phyloP scores from a whole-genome alignment of 2,888 invertebrate genomes.

The Folsomia manolachei region DNA sequence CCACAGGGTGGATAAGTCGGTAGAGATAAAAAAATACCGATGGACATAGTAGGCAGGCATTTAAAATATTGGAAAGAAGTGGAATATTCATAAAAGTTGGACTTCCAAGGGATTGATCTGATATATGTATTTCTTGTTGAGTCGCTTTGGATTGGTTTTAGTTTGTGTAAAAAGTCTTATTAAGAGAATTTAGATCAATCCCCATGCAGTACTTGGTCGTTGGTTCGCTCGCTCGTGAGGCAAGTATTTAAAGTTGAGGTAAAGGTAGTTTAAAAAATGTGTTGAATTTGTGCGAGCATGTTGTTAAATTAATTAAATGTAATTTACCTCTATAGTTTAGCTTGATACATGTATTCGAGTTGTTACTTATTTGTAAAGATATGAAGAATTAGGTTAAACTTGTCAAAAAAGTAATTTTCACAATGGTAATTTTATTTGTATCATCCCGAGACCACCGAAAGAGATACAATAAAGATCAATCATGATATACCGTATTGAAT shows the following conservation, averaged over 20 bases:
- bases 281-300: background rate
- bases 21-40: too few relatives aligned
- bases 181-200: too few relatives aligned
- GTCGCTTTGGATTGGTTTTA: background rate
- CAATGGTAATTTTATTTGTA: slow-evolving; percentile 1
- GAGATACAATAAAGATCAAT: slow-evolving; percentile 6
- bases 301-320: background rate
- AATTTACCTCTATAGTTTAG: slow-evolving; percentile 4
- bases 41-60: too few relatives aligned
- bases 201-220: too few relatives aligned
- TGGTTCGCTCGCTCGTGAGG: too few relatives aligned
- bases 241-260: background rate
- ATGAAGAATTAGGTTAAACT: background rate
- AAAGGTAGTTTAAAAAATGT: background rate
- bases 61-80: too few relatives aligned
- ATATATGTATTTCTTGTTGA: too few relatives aligned
- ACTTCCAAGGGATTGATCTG: too few relatives aligned
- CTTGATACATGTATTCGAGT: background rate
- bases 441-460: background rate
- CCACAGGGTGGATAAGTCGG: too few relatives aligned
- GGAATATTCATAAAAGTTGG: too few relatives aligned
- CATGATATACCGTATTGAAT: background rate
- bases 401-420: background rate
- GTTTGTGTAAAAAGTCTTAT: background rate
- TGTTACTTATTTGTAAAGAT: slow-evolving; percentile 2